Base-by-base conservation (phyloP, 2,797 vertebrate species). In the Anas acuta region DNA sequence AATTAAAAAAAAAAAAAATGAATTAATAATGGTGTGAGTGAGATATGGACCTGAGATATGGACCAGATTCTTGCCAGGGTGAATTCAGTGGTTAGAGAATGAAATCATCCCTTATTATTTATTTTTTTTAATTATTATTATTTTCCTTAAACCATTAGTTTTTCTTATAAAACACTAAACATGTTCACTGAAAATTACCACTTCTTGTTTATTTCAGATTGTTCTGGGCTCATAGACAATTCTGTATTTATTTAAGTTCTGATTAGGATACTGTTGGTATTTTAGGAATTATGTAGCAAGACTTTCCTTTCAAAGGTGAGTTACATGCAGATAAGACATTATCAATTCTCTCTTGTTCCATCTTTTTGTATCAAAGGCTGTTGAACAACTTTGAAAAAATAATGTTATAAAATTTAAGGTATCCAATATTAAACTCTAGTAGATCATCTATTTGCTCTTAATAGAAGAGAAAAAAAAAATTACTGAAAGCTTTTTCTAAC, bases 281-380 rank as follows among this genome's bases (percentile, higher is more conserved):
- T 82, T 93, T 39, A 62, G 51, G 80, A 60, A 14, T 45, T 11
- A 13, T 18, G 20, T 22, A 35, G 53, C 62, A 47, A 61, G 39
- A 51, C 4, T 62, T 81, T 53, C 25, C 39, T 87, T 88, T 83
- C 56, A 71, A 61, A 92, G 49, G 18, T 25, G 37, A 92, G 87
- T 95, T 82, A 69, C 21, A 83, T 78, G 30, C 10, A 14, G 13
- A 51, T 21, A 4, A 47, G 26, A 15, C 26, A n/a, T 28, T 67
- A 78, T 30, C 7, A 7, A 0, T 60, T 56, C 8, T 43, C 22
- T 79, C 35, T 32, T 72, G 13, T 28, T 20, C 9, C 41, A 16
- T 79, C 41, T 78, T 69, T 95, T 92, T 53, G 33, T 47, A 14
- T 17, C 75, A 57, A 76, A 85, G 35, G 28, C 32, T 3, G 0